These are phyloP conservation scores for Pollenia griseotomentosa DNA, from an alignment of 2,888 invertebrate genomes.

Conservation along the genomic window DNA sequence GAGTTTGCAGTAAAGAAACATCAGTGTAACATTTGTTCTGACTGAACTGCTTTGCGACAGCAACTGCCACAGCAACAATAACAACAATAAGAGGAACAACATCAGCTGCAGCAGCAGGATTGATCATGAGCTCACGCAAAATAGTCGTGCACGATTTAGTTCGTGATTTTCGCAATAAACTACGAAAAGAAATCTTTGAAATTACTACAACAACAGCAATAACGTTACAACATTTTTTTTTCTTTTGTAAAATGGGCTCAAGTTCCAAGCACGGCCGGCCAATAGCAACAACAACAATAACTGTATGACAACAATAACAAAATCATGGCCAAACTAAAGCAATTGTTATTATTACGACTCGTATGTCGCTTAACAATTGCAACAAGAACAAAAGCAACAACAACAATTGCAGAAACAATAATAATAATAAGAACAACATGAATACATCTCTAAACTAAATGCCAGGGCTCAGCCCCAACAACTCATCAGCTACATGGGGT, in stretches of 20 bases:
- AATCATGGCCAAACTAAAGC: constrained; percentile 73
- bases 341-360: constrained; percentile 73
- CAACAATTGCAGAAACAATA: constrained; percentile 29
- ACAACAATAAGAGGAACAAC: constrained; percentile 30
- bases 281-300: constrained; percentile 42
- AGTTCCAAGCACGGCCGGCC: constrained; percentile 65
- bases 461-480: constrained; percentile 60
- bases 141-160: constrained; percentile 84
- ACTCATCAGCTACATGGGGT: constrained; percentile 68
- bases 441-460: constrained; percentile 56
- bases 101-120: constrained; percentile 76
- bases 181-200: constrained; percentile 75
- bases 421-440: constrained; percentile 45
- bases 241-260: constrained; percentile 67
- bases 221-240: constrained; percentile 44
- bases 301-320: constrained; percentile 66
- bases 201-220: constrained; percentile 68
- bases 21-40: constrained; percentile 66
- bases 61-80: constrained; percentile 41
- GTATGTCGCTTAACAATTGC: constrained; percentile 73
- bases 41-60: constrained; percentile 64
- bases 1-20: constrained; percentile 10
- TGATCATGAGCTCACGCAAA: constrained; percentile 84
- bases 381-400: constrained; percentile 47
- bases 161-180: constrained; percentile 81